A percentile compares a stretch with the other conserved stretches of the same genome.
Evolutionary conservation across 2,888 invertebrate species (phyloP).

Genomic region (Coronaproctus castanopsis): DNA sequence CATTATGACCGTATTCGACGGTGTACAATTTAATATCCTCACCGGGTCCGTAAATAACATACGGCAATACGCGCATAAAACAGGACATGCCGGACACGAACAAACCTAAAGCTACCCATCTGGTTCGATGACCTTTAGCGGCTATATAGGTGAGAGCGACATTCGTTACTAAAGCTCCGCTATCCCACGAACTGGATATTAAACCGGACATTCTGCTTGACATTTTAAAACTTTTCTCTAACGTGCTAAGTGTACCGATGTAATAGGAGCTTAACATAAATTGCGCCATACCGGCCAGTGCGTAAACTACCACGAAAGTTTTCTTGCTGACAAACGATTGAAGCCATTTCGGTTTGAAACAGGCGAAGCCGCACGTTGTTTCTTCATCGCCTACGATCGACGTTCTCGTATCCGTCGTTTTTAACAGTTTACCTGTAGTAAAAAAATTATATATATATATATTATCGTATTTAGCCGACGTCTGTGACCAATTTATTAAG

Average conservation of each 20-base stretch:
- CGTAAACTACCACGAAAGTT: constrained; percentile 38
- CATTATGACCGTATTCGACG: constrained; percentile 25
- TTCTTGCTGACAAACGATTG: constrained; percentile 36
- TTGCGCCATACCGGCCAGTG: constrained; percentile 40
- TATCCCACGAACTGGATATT: constrained; percentile 44
- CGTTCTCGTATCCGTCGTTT: not conserved
- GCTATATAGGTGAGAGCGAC: constrained; percentile 40
- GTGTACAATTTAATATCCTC: constrained; percentile 30
- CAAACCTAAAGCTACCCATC: constrained; percentile 45
- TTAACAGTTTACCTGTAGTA: not conserved
- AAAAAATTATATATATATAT: too few relatives aligned
- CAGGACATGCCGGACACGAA: constrained; percentile 38
- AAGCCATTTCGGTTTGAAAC: constrained; percentile 29
- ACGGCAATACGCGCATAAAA: constrained; percentile 37
- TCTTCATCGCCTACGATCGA: constrained; percentile 1
- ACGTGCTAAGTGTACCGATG: constrained; percentile 40
- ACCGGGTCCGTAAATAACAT: constrained; percentile 41
- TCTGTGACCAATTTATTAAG: too few relatives aligned
- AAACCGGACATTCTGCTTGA: constrained; percentile 46
- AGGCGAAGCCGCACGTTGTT: constrained; percentile 18
- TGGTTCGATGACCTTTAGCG: constrained; percentile 41
- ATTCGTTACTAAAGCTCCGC: constrained; percentile 41
- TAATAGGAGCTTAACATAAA: constrained; percentile 44
- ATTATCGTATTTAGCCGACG: too few relatives aligned
- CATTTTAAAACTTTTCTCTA: constrained; percentile 46